phyloP scores from a whole-genome alignment of 1,140 invertebrate species.

The Papilio machaon region DNA sequence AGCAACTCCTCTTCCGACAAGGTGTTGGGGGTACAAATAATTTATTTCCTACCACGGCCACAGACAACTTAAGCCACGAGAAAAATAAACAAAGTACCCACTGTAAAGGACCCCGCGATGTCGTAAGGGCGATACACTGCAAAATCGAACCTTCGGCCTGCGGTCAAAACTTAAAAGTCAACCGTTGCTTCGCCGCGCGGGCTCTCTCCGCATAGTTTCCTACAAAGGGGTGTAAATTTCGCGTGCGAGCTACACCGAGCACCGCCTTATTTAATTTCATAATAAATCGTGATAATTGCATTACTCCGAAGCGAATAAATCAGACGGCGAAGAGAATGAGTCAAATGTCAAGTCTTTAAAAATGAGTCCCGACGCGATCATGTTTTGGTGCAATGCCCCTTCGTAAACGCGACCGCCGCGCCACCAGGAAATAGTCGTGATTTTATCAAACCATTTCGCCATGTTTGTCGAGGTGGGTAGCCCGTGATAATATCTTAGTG shows the following conservation, averaged over 20 bases:
- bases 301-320: constrained; percentile 72
- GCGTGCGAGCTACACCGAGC: constrained; percentile 53
- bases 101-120: constrained; percentile 63
- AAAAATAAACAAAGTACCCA: constrained; percentile 80
- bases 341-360: constrained; percentile 58
- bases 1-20: constrained; percentile 59
- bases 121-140: constrained; percentile 28
- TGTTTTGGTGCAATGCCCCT: constrained; percentile 56
- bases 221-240: constrained; percentile 77
- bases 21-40: constrained; percentile 78
- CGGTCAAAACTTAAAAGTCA: constrained; percentile 66
- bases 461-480: constrained; percentile 53
- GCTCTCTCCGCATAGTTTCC: constrained; percentile 65
- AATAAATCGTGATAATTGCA: constrained; percentile 81
- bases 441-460: constrained; percentile 55
- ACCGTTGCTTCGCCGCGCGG: constrained; percentile 51
- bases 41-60: constrained; percentile 72
- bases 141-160: constrained; percentile 59
- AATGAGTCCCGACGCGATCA: constrained; percentile 54
- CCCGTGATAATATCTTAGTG: constrained; percentile 46
- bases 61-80: constrained; percentile 77
- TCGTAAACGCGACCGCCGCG: constrained; percentile 49
- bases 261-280: constrained; percentile 79
- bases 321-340: constrained; percentile 60
- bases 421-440: constrained; percentile 56